phyloP scores from a whole-genome alignment of 2,888 invertebrate genomes.

The Apomyelois bistriatella region DNA sequence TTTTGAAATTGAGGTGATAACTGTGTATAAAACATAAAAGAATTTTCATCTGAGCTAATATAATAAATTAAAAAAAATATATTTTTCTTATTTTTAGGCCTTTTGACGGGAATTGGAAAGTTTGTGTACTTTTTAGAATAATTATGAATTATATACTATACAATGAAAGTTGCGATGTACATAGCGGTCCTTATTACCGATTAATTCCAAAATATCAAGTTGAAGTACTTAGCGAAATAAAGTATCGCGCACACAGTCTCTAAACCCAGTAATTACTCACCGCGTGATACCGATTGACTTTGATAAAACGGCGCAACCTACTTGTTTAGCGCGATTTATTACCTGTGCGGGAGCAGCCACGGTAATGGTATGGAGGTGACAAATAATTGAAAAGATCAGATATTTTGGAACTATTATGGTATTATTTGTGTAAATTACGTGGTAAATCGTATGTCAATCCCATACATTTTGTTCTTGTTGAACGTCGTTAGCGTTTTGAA shows the following conservation, averaged over 20 bases:
- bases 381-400: not conserved
- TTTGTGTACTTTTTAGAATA: too few species aligned
- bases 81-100: too few species aligned
- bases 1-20: conserved; percentile 1
- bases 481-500: too few species aligned
- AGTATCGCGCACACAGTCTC: not conserved
- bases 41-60: too few species aligned
- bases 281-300: conserved; percentile 75
- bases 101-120: too few species aligned
- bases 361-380: conserved; percentile 34
- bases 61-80: too few species aligned
- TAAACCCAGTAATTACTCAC: conserved; percentile 60
- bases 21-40: not conserved
- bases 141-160: too few species aligned
- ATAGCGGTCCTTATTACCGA: too few species aligned
- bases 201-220: not conserved
- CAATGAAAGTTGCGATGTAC: too few species aligned
- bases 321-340: conserved; percentile 79
- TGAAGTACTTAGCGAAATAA: not conserved
- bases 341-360: conserved; percentile 56
- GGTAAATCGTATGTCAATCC: too few species aligned
- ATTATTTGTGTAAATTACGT: too few species aligned
- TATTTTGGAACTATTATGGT: not conserved
- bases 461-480: too few species aligned
- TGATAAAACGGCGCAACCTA: conserved; percentile 78